A percentile compares a stretch with the other conserved stretches of the same genome.
Evolutionary conservation across 2,113 vertebrate genomes (phyloP).

Genomic region (Heterochromis multidens): DNA sequence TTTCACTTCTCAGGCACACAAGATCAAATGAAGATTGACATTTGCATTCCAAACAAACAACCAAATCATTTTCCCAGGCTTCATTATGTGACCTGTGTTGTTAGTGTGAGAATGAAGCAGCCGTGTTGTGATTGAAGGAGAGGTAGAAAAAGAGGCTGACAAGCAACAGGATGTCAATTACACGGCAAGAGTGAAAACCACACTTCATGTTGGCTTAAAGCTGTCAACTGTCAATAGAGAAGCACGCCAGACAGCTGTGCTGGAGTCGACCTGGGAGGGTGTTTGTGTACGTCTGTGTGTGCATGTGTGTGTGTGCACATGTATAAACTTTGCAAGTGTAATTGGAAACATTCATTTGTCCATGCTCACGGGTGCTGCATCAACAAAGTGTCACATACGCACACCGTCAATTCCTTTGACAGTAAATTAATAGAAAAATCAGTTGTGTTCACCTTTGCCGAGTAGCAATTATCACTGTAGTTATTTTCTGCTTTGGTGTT

Average conservation of each 20-base stretch:
- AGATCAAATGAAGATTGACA: not conserved
- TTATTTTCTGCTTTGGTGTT: not conserved
- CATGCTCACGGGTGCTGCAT: not conserved
- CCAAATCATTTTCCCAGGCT: not conserved
- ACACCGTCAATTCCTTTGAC: not conserved
- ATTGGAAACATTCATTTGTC: conserved; percentile 40
- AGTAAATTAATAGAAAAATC: not conserved
- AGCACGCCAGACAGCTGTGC: conserved; percentile 37
- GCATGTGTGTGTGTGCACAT: not conserved
- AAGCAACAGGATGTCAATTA: conserved; percentile 59
- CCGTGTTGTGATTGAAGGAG: not conserved
- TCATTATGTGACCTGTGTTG: not conserved
- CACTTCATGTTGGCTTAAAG: conserved; percentile 48
- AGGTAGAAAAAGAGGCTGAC: conserved; percentile 17
- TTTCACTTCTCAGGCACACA: not conserved
- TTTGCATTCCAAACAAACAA: not conserved
- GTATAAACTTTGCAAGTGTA: conserved; percentile 21
- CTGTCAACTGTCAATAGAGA: conserved; percentile 57
- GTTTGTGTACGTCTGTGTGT: not conserved
- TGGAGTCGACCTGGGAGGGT: conserved; percentile 3
- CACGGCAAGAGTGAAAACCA: conserved; percentile 52
- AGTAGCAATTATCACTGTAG: not conserved
- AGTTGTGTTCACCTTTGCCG: not conserved
- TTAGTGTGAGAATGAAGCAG: conserved; percentile 22
- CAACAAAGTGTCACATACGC: not conserved